Base-by-base conservation (phyloP, 2,888 invertebrate genomes). In the Drosophila diplacantha region DNA sequence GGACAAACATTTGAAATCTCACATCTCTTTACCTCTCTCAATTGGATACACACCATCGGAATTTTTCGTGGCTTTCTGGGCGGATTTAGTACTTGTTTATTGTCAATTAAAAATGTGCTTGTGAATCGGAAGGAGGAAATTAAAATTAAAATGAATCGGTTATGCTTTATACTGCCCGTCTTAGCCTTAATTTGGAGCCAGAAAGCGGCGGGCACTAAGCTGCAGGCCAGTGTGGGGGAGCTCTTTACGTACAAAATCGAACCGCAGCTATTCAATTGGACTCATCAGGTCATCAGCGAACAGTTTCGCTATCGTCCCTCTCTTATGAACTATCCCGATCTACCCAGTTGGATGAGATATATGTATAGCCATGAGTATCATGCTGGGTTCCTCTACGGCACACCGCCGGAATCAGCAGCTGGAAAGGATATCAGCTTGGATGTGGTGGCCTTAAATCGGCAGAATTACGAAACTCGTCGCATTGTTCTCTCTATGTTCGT, bases 281-380 rank as follows among this genome's bases (percentile, higher is more conserved):
- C 92, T 0, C 84, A 86, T 63, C 86, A 86, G 63, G 86, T 84
- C 16, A 82, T 86, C 3, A 85, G 85, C 50, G 87, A 88, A 61
- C 87, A 88, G 51, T 88, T 87, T 60, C 85, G 85, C 2, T 96
- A 94, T 87, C 92, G 94, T 70, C 92, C 95, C 0, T 93, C 95
- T 0, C 85, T 96, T 59, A 86, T 92, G 51, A 92, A 93, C 71
- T 92, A 93, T 71, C 96, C 96, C 0, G 96, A 96, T 87, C 89
- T 96, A 39, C 96, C 96, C 0, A 90, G 92, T 5, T 96, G 96
- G 96, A 92, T 96, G 71, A 92, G 93, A 54, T 96, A 95, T 85
- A 92, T 93, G 65, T 95, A 94, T 86, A 95, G 95, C 75, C 90
- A 92, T n/a, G 90, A 92, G 64, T 93, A 94, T 77, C 92, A 93